These are phyloP conservation scores for Ophonus ardosiacus DNA, from an alignment of 2,888 invertebrate genomes.

Conservation along the genomic window DNA sequence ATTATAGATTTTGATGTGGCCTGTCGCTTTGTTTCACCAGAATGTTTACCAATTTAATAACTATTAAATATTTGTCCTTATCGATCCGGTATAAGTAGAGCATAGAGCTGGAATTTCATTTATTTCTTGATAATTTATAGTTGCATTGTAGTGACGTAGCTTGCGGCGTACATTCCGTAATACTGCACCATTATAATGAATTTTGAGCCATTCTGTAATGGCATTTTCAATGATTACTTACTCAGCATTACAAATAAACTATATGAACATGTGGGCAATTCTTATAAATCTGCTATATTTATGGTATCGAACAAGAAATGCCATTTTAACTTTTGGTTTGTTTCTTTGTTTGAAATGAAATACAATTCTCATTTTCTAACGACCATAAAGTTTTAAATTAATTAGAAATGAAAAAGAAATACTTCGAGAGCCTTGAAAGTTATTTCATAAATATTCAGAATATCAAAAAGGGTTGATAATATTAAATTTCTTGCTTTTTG, in stretches of 20 bases:
- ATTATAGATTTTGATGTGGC: too few species aligned
- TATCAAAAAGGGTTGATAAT: neutral
- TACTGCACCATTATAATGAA: neutral
- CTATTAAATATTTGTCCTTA: neutral
- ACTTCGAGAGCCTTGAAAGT: neutral
- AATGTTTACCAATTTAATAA: neutral
- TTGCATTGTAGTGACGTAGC: neutral
- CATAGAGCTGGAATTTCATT: neutral
- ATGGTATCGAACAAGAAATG: neutral
- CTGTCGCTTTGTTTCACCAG: neutral
- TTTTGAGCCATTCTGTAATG: neutral
- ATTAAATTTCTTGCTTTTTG: neutral
- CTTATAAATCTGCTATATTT: neutral
- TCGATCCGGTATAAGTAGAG: neutral
- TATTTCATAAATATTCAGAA: neutral
- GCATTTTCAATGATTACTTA: neutral
- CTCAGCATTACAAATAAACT: neutral
- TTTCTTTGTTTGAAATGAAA: neutral
- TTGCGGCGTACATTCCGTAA: neutral
- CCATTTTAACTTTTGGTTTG: neutral
- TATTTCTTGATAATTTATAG: neutral
- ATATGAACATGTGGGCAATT: neutral
- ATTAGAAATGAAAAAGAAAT: slow-evolving; percentile 8
- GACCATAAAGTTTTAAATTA: neutral
- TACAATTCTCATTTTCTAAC: neutral